phyloP scores from a whole-genome alignment of 2,113 vertebrate species.

The Microtus pennsylvanicus region DNA sequence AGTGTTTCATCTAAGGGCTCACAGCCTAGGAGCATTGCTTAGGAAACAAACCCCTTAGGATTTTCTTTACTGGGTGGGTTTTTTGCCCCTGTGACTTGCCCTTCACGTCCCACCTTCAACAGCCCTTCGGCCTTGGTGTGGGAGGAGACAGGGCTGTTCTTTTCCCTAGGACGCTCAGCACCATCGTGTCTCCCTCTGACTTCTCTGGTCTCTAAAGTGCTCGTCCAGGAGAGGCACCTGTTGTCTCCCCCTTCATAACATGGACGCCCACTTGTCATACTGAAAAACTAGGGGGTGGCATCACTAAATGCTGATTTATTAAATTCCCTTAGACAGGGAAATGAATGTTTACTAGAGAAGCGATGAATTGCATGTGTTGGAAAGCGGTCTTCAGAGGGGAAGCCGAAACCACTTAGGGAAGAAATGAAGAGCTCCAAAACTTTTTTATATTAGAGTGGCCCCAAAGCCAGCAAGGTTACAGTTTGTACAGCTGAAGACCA shows the following conservation, averaged over 20 bases:
- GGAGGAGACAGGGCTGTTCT: not conserved
- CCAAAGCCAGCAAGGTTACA: slow-evolving; percentile 78
- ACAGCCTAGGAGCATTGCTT: not conserved
- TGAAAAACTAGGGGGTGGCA: slow-evolving; percentile 46
- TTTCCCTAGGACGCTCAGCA: not conserved
- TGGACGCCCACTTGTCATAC: slow-evolving; percentile 24
- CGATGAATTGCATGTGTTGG: slow-evolving; percentile 72
- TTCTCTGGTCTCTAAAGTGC: slow-evolving; percentile 7
- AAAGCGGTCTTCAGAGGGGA: slow-evolving; percentile 67
- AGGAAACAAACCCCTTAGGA: not conserved
- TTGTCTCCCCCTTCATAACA: not conserved
- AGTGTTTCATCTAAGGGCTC: not conserved
- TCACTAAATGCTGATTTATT: slow-evolving; percentile 19
- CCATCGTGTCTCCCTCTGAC: not conserved
- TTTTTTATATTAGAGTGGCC: slow-evolving; percentile 78
- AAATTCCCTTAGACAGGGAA: slow-evolving; percentile 47
- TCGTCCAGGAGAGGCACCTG: not conserved
- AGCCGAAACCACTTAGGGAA: slow-evolving; percentile 61
- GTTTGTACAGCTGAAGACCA: slow-evolving; percentile 25
- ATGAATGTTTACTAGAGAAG: slow-evolving; percentile 55
- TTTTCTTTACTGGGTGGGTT: slow-evolving; percentile 20
- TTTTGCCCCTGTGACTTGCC: not conserved
- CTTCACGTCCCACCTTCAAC: not conserved
- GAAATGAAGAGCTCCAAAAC: slow-evolving; percentile 37
- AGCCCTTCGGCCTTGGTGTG: not conserved